Evolutionary conservation across 2,797 vertebrate species (phyloP), one percentile per base, ranked within the genome.

Genomic region (Lophius americanus): DNA sequence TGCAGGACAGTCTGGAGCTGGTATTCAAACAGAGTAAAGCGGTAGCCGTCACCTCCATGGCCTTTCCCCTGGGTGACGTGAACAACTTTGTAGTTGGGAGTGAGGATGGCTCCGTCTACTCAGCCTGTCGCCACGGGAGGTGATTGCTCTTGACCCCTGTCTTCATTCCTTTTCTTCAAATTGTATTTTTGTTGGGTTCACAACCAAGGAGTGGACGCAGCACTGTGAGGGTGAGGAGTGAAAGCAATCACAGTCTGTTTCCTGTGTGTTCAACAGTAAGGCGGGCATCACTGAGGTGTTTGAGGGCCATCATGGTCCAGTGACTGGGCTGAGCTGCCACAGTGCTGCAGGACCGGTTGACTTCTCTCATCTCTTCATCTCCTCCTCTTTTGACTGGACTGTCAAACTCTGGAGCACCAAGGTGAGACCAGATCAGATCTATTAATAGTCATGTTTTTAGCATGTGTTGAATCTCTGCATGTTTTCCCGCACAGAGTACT

Each of bases 71-170:
- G 66, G 98, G 95, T 48, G 97, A 99, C 9, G 98, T 99, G 62
- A 99, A 99, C 92, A 99, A 99, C 91, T 99, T 99, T 76, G 97
- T 99, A 64, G 98, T 99, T 85, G 98, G 98, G 65, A 99, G 98
- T 60, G 98, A 99, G 87, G 98, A 99, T 72, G 98, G 98, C 60
- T 98, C 97, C 0, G 95, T 99, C 68, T 99, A 99, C 82, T 98
- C 96, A n/a, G 97, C 98, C 3, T 99, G 96, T 55, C 96, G 98
- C 68, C 98, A 99, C 2, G 98, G 98, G 82, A 99, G 98, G 98
- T 97, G 58, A 62, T 75, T 42, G 23, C 6, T n/a, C 6, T 35
- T 6, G 42, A 7, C 23, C 6, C 59, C 51, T 11, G 38, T 46
- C 11, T 12, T 7, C 46, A 11, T 5, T 35, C 14, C 14, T 44